These are phyloP conservation scores for Campoletis raptor DNA, from an alignment of 2,888 invertebrate genomes.

Conservation along the genomic window DNA sequence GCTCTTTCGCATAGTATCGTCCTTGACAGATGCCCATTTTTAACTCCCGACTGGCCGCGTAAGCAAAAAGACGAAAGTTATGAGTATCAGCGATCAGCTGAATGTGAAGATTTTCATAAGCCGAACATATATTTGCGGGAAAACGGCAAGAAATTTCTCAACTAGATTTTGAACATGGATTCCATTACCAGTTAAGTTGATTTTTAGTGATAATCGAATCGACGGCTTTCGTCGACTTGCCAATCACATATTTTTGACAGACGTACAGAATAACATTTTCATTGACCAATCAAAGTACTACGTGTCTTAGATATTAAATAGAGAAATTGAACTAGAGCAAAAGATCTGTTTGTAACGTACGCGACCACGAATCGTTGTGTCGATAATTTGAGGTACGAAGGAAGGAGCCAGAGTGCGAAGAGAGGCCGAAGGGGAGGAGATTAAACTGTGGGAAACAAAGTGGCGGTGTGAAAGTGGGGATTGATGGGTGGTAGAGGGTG, in stretches of 20 bases:
- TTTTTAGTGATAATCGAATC: too few relatives aligned
- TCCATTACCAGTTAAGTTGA: too few relatives aligned
- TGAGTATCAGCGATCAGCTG: not conserved
- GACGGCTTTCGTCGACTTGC: not conserved
- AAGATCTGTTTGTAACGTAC: not conserved
- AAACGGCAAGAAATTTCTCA: not conserved
- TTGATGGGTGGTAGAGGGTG: slow-evolving; percentile 18
- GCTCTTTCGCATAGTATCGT: not conserved
- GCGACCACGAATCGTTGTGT: slow-evolving; percentile 12
- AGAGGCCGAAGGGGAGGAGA: not conserved
- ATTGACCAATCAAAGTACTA: too few relatives aligned
- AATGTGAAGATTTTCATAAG: not conserved
- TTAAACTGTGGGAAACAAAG: slow-evolving; percentile 25
- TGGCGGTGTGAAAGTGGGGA: not conserved
- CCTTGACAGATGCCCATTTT: slow-evolving; percentile 8
- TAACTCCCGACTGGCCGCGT: not conserved
- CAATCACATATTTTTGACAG: not conserved
- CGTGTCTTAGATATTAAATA: not conserved
- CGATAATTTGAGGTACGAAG: slow-evolving; percentile 32
- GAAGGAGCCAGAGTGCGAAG: not conserved
- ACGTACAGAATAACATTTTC: too few relatives aligned
- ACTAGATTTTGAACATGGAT: not conserved
- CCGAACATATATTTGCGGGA: too few relatives aligned
- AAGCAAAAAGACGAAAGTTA: not conserved
- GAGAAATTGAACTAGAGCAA: not conserved